A percentile compares a stretch with the other conserved stretches of the same genome.
phyloP scores from a whole-genome alignment of 1,140 invertebrate species.

The Drosophila baimaii region DNA sequence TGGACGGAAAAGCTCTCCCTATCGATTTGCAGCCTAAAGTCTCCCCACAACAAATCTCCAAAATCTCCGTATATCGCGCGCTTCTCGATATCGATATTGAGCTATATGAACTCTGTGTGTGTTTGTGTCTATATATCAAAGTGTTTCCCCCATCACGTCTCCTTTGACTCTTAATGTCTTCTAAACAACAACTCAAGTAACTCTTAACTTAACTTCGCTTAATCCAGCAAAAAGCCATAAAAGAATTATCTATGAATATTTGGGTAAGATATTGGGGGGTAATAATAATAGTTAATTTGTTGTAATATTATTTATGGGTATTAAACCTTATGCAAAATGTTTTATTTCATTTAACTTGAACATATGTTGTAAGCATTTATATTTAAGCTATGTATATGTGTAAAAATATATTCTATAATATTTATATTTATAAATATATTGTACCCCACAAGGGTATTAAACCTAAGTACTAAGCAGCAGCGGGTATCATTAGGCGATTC shows the following conservation, averaged over 20 bases:
- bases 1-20: conserved; percentile 45
- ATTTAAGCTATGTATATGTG: too few relatives aligned
- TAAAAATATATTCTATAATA: too few relatives aligned
- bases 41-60: conserved; percentile 30
- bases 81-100: not conserved
- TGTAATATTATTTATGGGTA: not conserved
- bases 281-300: not conserved
- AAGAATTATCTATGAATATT: conserved; percentile 83
- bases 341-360: not conserved
- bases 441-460: too few relatives aligned
- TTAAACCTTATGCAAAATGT: not conserved
- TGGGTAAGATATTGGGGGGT: conserved; percentile 66
- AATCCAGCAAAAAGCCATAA: conserved; percentile 46
- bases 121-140: conserved; percentile 26
- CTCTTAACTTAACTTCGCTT: conserved; percentile 50
- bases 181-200: conserved; percentile 31
- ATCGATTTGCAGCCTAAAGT: conserved; percentile 49
- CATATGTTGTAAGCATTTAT: not conserved
- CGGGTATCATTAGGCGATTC: too few relatives aligned
- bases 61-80: conserved; percentile 4
- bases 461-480: too few relatives aligned
- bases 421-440: too few relatives aligned
- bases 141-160: conserved; percentile 29
- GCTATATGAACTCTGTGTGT: conserved; percentile 17
- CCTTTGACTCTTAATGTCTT: conserved; percentile 42